Conservation (phyloP, 2,797 vertebrate genomes). For the Aeoliscus strigatus region DNA sequence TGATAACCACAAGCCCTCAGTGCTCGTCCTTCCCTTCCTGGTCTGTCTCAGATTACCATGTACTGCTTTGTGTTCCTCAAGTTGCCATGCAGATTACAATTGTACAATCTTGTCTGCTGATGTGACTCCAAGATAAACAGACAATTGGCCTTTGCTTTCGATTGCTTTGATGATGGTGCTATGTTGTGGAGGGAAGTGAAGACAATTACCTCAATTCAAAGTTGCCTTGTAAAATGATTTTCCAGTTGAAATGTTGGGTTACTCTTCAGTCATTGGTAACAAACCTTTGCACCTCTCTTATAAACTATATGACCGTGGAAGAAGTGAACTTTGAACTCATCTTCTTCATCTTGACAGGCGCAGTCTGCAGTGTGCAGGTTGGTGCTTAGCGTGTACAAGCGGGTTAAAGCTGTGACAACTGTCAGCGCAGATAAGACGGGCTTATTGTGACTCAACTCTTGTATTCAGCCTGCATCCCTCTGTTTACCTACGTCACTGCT, state of each 20-base stretch:
- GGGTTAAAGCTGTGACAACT: slow-evolving; percentile 29
- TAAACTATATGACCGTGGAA: not conserved
- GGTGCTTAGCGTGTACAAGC: slow-evolving; percentile 24
- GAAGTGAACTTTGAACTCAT: slow-evolving; percentile 43
- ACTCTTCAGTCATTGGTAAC: too few relatives aligned
- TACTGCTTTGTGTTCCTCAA: slow-evolving; percentile 31
- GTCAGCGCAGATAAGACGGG: slow-evolving; percentile 55
- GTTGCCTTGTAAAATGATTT: too few relatives aligned
- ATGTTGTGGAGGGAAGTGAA: too few relatives aligned
- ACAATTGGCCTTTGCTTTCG: too few relatives aligned
- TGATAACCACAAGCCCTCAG: slow-evolving; percentile 8
- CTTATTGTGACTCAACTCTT: slow-evolving; percentile 56
- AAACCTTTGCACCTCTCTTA: too few relatives aligned
- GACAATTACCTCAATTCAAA: too few relatives aligned
- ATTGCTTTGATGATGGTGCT: too few relatives aligned
- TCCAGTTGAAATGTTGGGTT: too few relatives aligned
- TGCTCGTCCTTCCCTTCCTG: slow-evolving; percentile 27
- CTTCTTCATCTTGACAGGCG: slow-evolving; percentile 33
- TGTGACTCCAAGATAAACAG: not conserved
- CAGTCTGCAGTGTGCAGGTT: slow-evolving; percentile 21
- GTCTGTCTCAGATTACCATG: slow-evolving; percentile 20
- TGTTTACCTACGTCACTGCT: slow-evolving; percentile 48
- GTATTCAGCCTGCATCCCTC: slow-evolving; percentile 35
- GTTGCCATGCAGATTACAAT: slow-evolving; percentile 14
- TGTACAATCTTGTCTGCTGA: not conserved